Base-by-base conservation (phyloP, 1,140 invertebrate genomes). In the Physella acuta region DNA sequence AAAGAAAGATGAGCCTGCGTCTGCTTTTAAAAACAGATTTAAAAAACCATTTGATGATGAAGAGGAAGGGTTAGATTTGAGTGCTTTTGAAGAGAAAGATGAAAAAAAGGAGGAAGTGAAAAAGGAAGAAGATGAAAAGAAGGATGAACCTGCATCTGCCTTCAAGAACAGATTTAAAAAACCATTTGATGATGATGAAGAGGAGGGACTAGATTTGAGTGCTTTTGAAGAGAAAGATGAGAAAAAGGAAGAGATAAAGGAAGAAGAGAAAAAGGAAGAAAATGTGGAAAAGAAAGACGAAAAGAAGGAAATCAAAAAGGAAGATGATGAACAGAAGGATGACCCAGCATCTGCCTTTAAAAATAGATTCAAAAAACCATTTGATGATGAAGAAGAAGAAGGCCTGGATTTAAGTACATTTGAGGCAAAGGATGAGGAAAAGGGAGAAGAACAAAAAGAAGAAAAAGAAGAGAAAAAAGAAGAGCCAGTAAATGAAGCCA, bases 21-120 rank as follows among this genome's bases (percentile, higher is more conserved):
- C 63, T 44, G 72, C 73, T 33, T 73, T 44, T 44, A 73, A 34
- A 63, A 76, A 68, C 74, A 76, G 51, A 69, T 34, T 36, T 51
- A 61, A 36, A 26, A 67, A 68, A 37, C 31, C 31, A 26, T 30
- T 14, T 37, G 63, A 66, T n/a, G 72, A 77, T n/a, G 69, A 76
- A 39, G 71, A 75, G 51, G 53, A 75, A 73, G 72, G 33, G n/a
- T 71, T 60, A 14, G 37, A 51, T 49, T 65, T 64, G 28, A 37
- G 58, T 11, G 55, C 28, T 49, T 30, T 39, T 26, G 63, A 66
- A 36, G 55, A 71, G n/a, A 65, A 72, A 51, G 66, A 70, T 31
- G 60, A 49, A 53, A 31, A 71, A 51, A 67, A 70, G 16, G 64
- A 69, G 55, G 60, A 68, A 39, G 62, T 63, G 20, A 36, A 60